Evolutionary conservation across 2,113 vertebrate genomes (phyloP).

Genomic region (Nansenia antarctica): DNA sequence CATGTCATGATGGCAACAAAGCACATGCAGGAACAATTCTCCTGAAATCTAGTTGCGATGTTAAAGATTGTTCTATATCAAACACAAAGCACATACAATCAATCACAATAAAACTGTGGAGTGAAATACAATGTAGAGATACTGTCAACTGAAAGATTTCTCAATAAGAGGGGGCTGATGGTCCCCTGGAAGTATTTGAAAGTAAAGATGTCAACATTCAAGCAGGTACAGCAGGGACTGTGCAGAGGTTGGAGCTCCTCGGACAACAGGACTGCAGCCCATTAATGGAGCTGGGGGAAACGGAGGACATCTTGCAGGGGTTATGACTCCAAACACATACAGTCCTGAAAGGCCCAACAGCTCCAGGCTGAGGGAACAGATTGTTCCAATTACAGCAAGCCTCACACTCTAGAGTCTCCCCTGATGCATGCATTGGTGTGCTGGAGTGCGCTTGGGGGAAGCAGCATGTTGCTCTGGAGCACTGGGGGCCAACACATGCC

Average conservation of each 20-base stretch:
- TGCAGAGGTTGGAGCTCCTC: conserved; percentile 37
- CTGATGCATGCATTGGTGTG: conserved; percentile 60
- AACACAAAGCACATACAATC: background rate
- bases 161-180: background rate
- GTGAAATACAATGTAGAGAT: background rate
- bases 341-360: conserved; percentile 39
- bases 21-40: background rate
- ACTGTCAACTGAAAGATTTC: conserved; percentile 19
- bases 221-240: conserved; percentile 30
- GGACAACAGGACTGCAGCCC: conserved; percentile 31
- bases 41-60: background rate
- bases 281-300: conserved; percentile 55
- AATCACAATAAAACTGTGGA: background rate
- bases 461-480: conserved; percentile 60
- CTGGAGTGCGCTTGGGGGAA: conserved; percentile 68
- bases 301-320: conserved; percentile 64
- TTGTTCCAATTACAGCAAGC: conserved; percentile 74
- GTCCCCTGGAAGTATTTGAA: background rate
- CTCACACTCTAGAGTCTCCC: conserved; percentile 63
- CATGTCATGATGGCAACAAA: background rate
- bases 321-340: conserved; percentile 69
- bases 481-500: conserved; percentile 56
- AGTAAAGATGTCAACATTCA: conserved; percentile 1
- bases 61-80: background rate
- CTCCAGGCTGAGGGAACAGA: conserved; percentile 66